Percentiles rank a stretch among this genome's conserved stretches.
Conservation (phyloP, 2,888 invertebrate species). For the Andrena flavipes region DNA sequence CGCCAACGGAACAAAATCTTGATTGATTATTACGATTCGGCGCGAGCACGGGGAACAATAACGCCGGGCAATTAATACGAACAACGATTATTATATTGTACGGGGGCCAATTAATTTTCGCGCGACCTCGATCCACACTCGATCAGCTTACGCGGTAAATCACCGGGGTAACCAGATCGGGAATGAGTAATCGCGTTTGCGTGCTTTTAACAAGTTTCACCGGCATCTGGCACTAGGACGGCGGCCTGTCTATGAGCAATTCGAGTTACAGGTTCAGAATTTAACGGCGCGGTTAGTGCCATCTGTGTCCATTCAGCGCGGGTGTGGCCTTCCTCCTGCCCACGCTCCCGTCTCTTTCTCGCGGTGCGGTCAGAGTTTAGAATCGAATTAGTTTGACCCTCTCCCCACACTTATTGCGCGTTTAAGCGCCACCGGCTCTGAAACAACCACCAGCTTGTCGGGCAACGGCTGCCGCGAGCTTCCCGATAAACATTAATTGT, state of each 20-base stretch:
- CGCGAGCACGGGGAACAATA: slow-evolving; percentile 13
- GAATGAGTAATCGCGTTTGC: slow-evolving; percentile 70
- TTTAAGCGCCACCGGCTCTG: slow-evolving; percentile 70
- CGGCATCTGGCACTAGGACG: slow-evolving; percentile 83
- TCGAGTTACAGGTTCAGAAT: slow-evolving; percentile 85
- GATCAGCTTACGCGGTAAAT: slow-evolving; percentile 42
- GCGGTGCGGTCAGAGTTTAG: slow-evolving; percentile 84
- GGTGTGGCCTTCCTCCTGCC: slow-evolving; percentile 71
- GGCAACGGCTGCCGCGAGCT: slow-evolving; percentile 64
- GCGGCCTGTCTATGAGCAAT: slow-evolving; percentile 84
- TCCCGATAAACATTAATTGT: slow-evolving; percentile 73
- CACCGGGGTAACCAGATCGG: slow-evolving; percentile 38
- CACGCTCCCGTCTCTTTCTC: slow-evolving; percentile 63
- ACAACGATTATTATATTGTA: slow-evolving; percentile 34
- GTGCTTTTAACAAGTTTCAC: slow-evolving; percentile 82
- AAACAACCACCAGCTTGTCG: slow-evolving; percentile 75
- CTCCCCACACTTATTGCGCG: slow-evolving; percentile 75
- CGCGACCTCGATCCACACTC: slow-evolving; percentile 22
- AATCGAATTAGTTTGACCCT: slow-evolving; percentile 85
- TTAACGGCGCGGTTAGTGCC: slow-evolving; percentile 84
- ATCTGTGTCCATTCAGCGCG: slow-evolving; percentile 82
- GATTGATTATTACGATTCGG: slow-evolving; percentile 17
- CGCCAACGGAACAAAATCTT: slow-evolving; percentile 59
- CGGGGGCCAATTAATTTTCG: slow-evolving; percentile 36
- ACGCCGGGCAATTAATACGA: slow-evolving; percentile 19